phyloP scores from a whole-genome alignment of 2,888 invertebrate species.

The Idaea straminata region DNA sequence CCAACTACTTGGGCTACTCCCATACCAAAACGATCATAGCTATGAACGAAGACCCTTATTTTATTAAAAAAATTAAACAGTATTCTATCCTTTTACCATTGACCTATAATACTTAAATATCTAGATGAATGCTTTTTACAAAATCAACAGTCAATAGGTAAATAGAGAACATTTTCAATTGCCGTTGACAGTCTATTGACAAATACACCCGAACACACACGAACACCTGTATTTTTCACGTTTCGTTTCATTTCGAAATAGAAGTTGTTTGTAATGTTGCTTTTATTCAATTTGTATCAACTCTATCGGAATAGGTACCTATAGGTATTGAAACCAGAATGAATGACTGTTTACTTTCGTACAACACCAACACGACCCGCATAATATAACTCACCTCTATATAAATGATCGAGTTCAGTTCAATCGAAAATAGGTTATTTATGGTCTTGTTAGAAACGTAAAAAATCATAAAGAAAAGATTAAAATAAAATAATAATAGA shows the following conservation, averaged over 20 bases:
- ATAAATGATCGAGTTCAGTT: too few species aligned
- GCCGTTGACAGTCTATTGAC: not conserved
- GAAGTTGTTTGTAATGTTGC: not conserved
- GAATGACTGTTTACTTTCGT: not conserved
- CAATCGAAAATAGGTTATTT: too few species aligned
- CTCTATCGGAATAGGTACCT: not conserved
- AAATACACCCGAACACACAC: not conserved
- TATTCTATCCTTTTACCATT: too few species aligned
- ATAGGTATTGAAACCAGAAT: not conserved
- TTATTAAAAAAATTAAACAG: too few species aligned
- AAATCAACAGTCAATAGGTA: not conserved
- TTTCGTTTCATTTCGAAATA: not conserved
- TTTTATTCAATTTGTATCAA: not conserved
- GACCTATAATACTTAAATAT: too few species aligned
- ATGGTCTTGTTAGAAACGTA: too few species aligned
- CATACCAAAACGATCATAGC: too few species aligned
- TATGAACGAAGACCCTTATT: too few species aligned
- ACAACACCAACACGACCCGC: not conserved
- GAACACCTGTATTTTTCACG: constrained; percentile 1
- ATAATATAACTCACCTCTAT: not conserved
- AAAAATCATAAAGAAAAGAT: too few species aligned
- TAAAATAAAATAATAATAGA: too few species aligned
- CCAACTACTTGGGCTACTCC: too few species aligned
- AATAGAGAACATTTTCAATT: not conserved
- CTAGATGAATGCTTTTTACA: not conserved